Conservation (phyloP, 2,797 vertebrate genomes). For the Paratrypauchen microcephalus region DNA sequence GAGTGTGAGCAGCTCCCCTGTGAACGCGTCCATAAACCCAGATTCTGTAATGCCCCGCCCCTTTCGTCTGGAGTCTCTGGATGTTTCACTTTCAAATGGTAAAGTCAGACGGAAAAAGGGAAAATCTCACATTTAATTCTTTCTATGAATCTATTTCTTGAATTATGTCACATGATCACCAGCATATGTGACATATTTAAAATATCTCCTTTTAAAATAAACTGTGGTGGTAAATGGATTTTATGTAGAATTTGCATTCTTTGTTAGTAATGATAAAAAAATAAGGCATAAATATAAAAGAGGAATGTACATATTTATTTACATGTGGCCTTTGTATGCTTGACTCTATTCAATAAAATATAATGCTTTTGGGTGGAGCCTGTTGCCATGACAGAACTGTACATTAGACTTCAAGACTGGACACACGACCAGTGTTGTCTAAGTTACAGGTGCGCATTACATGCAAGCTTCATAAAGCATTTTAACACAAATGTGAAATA, state of each 20-base stretch:
- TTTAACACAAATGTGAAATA: neutral
- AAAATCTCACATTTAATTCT: conserved; percentile 60
- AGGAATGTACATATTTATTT: neutral
- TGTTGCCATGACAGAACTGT: conserved; percentile 35
- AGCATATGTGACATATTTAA: neutral
- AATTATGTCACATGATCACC: conserved; percentile 9
- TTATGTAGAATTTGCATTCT: neutral
- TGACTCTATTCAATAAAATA: neutral
- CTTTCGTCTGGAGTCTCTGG: conserved; percentile 84
- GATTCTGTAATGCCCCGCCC: conserved; percentile 82
- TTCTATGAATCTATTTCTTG: neutral
- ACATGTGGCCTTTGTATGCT: neutral
- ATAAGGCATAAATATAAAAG: conserved; percentile 12
- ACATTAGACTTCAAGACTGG: conserved; percentile 21
- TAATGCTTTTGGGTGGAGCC: neutral
- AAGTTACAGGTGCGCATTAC: conserved; percentile 6
- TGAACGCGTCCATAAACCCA: conserved; percentile 24
- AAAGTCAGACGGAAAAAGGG: conserved; percentile 83
- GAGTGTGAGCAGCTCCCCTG: conserved; percentile 49
- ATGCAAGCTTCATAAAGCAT: neutral
- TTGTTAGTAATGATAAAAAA: neutral
- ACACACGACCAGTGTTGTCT: conserved; percentile 18
- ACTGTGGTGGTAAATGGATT: neutral
- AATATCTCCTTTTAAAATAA: neutral
- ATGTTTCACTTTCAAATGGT: conserved; percentile 50